Evolutionary conservation across 2,113 vertebrate genomes (phyloP), one percentile per base, ranked within the genome.

Genomic region (Arvicanthis niloticus): DNA sequence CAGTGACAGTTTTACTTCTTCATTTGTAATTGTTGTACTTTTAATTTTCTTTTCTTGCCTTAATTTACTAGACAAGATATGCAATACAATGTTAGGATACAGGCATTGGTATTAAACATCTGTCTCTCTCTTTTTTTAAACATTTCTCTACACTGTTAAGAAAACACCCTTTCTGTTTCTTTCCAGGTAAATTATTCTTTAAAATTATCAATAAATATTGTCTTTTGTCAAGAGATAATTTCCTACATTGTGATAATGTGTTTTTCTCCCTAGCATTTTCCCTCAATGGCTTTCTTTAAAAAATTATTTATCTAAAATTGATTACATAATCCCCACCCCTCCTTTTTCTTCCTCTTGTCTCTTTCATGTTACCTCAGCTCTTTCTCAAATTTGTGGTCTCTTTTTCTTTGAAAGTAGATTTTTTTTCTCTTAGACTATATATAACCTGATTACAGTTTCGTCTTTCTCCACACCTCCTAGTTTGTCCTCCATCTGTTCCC

Each of bases 201-300:
- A 65, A 96, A 92, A 84, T 84, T 68, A 85, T 86, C 84, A 87
- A 40, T 37, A 15, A 88, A 56, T 26, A 34, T 76, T 92, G 12
- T 4, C 77, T 89, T 96, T 96, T 94, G 70, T 89, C 12, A 58
- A 75, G 76, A 78, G 19, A 88, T 9, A 53, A 67, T 24, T 88
- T 91, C 9, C 45, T 24, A 77, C 31, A 80, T 48, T 90, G 53
- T 91, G 72, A 80, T 82, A n/a, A 40, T 88, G 19, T 80, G 21
- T 68, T 81, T 95, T 93, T 73, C 10, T 70, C 19, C 70, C 72
- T 76, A 84, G 42, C 15, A 62, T 60, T 60, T 62, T 10, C 21
- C 37, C 56, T 58, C 81, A 62, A 31, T 65, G 24, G 8, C n/a
- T 62, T 62, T 84, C 40, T 24, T 58, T 53, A 80, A 78, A 81